Base-by-base conservation (phyloP, 2,888 invertebrate species). In the Atrina japonica region DNA sequence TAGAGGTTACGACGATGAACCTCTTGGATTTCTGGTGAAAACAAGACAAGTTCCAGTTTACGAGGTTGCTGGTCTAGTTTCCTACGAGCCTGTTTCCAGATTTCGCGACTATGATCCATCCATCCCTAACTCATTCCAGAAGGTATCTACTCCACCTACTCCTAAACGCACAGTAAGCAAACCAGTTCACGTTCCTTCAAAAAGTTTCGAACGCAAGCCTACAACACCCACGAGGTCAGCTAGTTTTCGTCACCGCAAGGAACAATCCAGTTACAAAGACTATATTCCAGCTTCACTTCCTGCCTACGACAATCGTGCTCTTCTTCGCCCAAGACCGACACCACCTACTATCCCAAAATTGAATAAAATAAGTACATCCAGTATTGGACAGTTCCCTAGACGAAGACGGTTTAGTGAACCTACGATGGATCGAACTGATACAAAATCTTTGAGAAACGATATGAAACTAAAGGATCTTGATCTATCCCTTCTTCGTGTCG, bases 1-100 rank as follows among this genome's bases (percentile, higher is more conserved):
- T 2, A 47, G 47, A n/a, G 18, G 29, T 21, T 61, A 61, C 30
- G 61, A 30, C 6, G 61, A 61, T 9, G 61, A 61, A 49, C 61
- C 61, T 9, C 11, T 49, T 3, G 41, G 43, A 21, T 61, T 61
- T 30, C 27, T 30, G n/a, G 30, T 61, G 11, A 61, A 61, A 27
- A 45, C 23, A 11, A 9, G 18, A 11, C 27, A 41, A n/a, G n/a
- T 11, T 52, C 23, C 52, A 23, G 6, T 5, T 2, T 35, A 5
- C 11, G 5, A 35, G 6, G 11, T 35, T 5, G 11, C 11, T 11
- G 35, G 11, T 11, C 11, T 35, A 5, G 35, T 7, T 35, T 5
- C 5, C 11, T 35, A 35, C 11, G 35, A 35, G 11, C 23, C 52
- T 9, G 25, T 52, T 2, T 52, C 52, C 7, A 7, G 23, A 3